Evolutionary conservation across 2,888 invertebrate genomes (phyloP), one percentile per base, ranked within the genome.

Genomic region (Branchinecta sandiegonensis): DNA sequence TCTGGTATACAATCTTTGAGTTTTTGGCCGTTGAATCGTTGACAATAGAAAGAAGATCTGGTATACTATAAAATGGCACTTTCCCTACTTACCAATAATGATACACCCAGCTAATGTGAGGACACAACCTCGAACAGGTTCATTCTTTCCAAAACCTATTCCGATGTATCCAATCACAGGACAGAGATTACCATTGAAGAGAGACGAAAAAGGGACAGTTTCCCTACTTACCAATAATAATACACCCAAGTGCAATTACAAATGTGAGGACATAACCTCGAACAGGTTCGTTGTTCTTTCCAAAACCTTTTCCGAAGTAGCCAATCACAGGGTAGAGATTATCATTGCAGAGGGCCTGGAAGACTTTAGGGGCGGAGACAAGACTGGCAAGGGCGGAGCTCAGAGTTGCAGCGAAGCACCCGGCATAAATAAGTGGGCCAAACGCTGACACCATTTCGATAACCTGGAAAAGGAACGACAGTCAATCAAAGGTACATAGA

Each of bases 371-470:
- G 0, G 96, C 97, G 0, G 94, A 93, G 0, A 97, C 95, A 67
- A 99, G 82, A 72, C 94, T 93, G 0, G 96, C 96, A 67, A 97
- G 81, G 0, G 97, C 97, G 0, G 96, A 96, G 0, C 95, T 95
- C 14, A 99, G 79, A 0, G 97, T 94, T 0, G 97, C 96, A 0
- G 96, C 95, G 79, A 96, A 95, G 75, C 96, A 95, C 0, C 96
- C 96, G 47, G 94, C 94, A 77, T 93, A 92, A 74, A 97, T 94
- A 67, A 97, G 81, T 0, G 95, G 95, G 0, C 94, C 93, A 76
- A 90, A 90, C 9, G 82, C 86, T 0, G 90, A 87, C 13, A 90
- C 88, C 70, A 91, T 77, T 71, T 90, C 87, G 74, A 91, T 89
- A 6, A 90, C 89, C 87, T 90, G 78, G 46, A 78, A 78, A 67